Evolutionary conservation across 2,888 invertebrate genomes (phyloP).

Genomic region (Caenorhabditis sp.): DNA sequence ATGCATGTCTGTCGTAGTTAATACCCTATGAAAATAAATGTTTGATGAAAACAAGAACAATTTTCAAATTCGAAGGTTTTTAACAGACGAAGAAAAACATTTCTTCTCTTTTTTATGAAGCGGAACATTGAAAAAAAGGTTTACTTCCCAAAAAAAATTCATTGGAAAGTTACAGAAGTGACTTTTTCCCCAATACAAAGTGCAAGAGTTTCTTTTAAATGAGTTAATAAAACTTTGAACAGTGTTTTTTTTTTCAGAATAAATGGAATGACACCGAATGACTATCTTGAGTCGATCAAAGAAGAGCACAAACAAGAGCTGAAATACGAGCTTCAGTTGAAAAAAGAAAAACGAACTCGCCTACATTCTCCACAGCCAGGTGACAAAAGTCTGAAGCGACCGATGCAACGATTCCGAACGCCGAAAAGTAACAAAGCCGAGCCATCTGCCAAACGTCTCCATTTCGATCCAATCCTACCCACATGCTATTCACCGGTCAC

Average conservation of each 20-base stretch:
- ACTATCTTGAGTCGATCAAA: conserved; percentile 14
- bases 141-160: too few species aligned
- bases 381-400: conserved; percentile 20
- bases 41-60: too few species aligned
- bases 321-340: conserved; percentile 26
- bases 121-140: too few species aligned
- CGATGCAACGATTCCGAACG: conserved; percentile 22
- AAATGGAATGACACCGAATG: conserved; percentile 22
- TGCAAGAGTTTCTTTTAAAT: too few species aligned
- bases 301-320: conserved; percentile 30
- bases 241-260: conserved; percentile 5
- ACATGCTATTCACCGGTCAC: conserved; percentile 26
- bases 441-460: conserved; percentile 28
- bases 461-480: conserved; percentile 22
- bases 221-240: too few species aligned
- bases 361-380: conserved; percentile 24
- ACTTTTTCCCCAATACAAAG: too few species aligned
- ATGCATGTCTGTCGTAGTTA: too few species aligned
- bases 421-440: conserved; percentile 25
- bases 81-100: too few species aligned
- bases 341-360: conserved; percentile 27
- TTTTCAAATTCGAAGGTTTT: too few species aligned
- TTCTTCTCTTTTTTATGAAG: too few species aligned
- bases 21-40: too few species aligned
- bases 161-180: too few species aligned